Evolutionary conservation across 2,113 vertebrate genomes (phyloP).

Genomic region (Arenaria interpres): DNA sequence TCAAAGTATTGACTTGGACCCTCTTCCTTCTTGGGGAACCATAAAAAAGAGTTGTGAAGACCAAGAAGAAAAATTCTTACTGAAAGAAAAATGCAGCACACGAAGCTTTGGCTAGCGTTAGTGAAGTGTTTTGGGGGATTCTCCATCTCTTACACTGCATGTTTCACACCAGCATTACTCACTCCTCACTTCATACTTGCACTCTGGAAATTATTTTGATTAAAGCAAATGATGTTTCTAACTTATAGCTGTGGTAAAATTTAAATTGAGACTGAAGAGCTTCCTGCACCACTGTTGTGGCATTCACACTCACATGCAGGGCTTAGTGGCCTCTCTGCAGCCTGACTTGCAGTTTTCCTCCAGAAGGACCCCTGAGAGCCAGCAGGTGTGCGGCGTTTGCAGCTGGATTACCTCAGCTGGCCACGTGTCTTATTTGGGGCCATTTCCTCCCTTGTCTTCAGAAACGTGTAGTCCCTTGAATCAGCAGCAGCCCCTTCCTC

Average conservation of each 20-base stretch:
- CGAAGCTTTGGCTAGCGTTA: neutral
- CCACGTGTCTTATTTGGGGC: rapidly evolving
- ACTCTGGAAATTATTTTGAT: neutral
- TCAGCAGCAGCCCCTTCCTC: neutral
- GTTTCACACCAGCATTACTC: neutral
- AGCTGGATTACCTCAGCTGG: neutral
- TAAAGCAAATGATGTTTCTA: neutral
- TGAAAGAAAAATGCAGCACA: neutral
- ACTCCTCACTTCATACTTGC: neutral
- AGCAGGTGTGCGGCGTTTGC: neutral
- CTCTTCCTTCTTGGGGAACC: neutral
- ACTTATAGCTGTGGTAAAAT: neutral
- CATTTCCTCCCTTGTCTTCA: neutral
- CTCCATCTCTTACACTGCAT: neutral
- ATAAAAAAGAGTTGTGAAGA: neutral
- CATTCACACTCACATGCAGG: rapidly evolving
- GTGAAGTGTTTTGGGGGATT: neutral
- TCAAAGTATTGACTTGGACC: neutral
- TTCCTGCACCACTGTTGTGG: neutral
- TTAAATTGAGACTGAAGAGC: neutral
- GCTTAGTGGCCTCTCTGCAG: neutral
- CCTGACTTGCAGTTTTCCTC: neutral
- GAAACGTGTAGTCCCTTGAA: neutral
- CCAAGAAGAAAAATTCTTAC: neutral
- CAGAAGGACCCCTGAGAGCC: neutral